phyloP scores from a whole-genome alignment of 2,888 invertebrate genomes.

The Plemyria rubiginata region DNA sequence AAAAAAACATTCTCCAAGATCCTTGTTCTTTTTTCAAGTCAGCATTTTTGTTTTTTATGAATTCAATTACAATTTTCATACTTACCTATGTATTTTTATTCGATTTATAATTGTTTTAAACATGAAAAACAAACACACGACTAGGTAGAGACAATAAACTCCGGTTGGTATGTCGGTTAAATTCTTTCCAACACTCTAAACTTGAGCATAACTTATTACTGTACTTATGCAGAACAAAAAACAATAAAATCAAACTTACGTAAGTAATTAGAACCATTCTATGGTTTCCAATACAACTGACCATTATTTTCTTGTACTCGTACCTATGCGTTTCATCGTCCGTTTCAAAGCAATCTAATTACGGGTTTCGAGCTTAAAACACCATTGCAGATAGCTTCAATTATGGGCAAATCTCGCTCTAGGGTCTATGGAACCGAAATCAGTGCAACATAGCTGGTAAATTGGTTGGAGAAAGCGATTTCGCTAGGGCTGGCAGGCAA shows the following conservation, averaged over 20 bases:
- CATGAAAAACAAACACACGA: too few relatives aligned
- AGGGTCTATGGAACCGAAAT: slow-evolving; percentile 31
- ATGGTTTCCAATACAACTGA: neutral
- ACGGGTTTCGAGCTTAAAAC: slow-evolving; percentile 48
- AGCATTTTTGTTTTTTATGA: too few relatives aligned
- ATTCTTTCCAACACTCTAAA: too few relatives aligned
- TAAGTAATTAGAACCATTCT: neutral
- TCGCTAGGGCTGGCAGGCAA: slow-evolving; percentile 7
- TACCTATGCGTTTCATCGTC: slow-evolving; percentile 55
- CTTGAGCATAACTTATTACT: too few relatives aligned
- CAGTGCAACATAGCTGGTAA: slow-evolving; percentile 26
- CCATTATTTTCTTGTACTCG: slow-evolving; percentile 47
- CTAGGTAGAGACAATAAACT: too few relatives aligned
- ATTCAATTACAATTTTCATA: too few relatives aligned
- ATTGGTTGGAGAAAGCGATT: slow-evolving; percentile 34
- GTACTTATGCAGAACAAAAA: too few relatives aligned
- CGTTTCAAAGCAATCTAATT: slow-evolving; percentile 60
- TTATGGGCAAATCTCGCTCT: slow-evolving; percentile 28
- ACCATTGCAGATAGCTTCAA: slow-evolving; percentile 42
- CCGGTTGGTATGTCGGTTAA: too few relatives aligned
- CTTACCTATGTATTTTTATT: too few relatives aligned
- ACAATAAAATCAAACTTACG: neutral
- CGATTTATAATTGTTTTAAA: too few relatives aligned
- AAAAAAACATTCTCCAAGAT: too few relatives aligned
- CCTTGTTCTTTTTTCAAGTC: too few relatives aligned